A percentile compares a stretch with the other conserved stretches of the same genome.
Conservation (phyloP, 2,113 vertebrate species). For the Jacana jacana region DNA sequence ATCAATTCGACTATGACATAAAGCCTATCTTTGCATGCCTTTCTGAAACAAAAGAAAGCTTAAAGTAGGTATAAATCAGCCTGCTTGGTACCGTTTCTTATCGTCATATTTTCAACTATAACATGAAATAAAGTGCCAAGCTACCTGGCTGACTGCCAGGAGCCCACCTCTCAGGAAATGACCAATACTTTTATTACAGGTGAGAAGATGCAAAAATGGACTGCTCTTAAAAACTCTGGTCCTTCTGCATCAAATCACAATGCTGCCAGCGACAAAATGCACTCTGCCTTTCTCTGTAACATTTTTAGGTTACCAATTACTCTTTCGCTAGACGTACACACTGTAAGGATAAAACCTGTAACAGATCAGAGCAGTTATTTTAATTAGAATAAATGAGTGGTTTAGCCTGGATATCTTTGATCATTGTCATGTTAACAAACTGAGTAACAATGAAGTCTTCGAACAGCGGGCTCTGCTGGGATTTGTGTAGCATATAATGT, state of each 20-base stretch:
- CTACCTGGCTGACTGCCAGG: not conserved
- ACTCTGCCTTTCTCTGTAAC: not conserved
- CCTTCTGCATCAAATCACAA: not conserved
- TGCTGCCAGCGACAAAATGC: not conserved
- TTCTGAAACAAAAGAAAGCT: slow-evolving; percentile 15
- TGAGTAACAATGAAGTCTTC: slow-evolving; percentile 64
- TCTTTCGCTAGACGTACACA: not conserved
- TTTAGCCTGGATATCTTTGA: slow-evolving; percentile 58
- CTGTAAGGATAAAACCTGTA: slow-evolving; percentile 57
- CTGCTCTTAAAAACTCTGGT: not conserved
- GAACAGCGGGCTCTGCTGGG: slow-evolving; percentile 25
- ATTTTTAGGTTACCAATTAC: slow-evolving; percentile 27
- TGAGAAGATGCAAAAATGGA: not conserved
- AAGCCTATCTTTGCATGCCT: not conserved
- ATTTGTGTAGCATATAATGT: slow-evolving; percentile 25
- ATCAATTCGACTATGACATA: not conserved
- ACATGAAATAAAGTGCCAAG: not conserved
- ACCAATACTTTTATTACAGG: not conserved
- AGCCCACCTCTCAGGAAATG: not conserved
- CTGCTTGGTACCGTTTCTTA: slow-evolving; percentile 1
- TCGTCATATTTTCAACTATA: not conserved
- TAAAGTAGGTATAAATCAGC: not conserved
- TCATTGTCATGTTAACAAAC: slow-evolving; percentile 67
- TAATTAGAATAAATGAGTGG: slow-evolving; percentile 73
- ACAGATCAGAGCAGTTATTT: slow-evolving; percentile 65